Evolutionary conservation across 2,797 vertebrate species (phyloP), one percentile per base, ranked within the genome.

Genomic region (Chromis chromis): DNA sequence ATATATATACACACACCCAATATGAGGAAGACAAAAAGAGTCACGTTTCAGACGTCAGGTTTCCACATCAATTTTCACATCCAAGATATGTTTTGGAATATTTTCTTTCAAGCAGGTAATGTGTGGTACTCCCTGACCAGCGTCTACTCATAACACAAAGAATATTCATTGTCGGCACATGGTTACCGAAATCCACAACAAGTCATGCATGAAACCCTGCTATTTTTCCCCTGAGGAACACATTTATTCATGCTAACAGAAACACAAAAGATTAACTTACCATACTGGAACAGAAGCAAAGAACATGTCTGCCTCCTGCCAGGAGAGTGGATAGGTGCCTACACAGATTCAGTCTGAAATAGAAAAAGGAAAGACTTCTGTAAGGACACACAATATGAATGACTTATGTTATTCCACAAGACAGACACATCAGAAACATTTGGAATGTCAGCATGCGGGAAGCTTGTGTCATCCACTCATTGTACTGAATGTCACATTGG

Each of bases 241-340:
- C 42, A 65, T 83, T 50, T 77, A 78, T 71, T 70, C 82, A 81
- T 76, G 64, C 65, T 74, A 81, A 79, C 46, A 65, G 44, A 74
- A 57, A 75, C 39, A 77, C 66, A 71, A 80, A 78, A 61, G 40
- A 78, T 79, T 56, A 78, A 88, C 93, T 93, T 90, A 94, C 93
- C 89, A 89, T 78, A 77, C 82, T 70, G 70, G 78, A 83, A 80
- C 17, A 22, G 64, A 71, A 17, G 70, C 22, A 46, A 80, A 69
- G 63, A 78, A 77, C 86, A 86, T 87, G 74, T 70, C 84, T 70
- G 81, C 76, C 84, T 82, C 49, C 68, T 66, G 68, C 61, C 64
- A 73, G 81, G 67, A 72, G 66, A 78, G 70, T 11, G 27, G 59
- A 73, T 44, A 70, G 62, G 79, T 76, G 65, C 67, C 73, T 65